Evolutionary conservation across 2,113 vertebrate genomes (phyloP).

Genomic region (Indri indri): DNA sequence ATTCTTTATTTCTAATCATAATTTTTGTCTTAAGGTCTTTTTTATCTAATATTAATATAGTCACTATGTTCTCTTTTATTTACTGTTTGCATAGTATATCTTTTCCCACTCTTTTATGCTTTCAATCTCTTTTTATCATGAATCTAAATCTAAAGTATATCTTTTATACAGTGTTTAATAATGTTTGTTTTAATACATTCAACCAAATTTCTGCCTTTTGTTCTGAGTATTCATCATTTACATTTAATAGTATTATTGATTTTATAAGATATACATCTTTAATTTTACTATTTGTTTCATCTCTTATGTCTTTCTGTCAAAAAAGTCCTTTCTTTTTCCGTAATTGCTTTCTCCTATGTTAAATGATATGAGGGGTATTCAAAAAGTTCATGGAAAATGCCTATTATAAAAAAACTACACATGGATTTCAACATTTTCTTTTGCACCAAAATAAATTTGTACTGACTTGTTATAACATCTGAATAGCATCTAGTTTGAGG

Average conservation of each 20-base stretch:
- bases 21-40: neutral
- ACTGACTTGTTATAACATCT: too few species aligned
- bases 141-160: neutral
- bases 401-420: too few species aligned
- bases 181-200: neutral
- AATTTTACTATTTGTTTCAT: neutral
- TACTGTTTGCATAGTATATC: neutral
- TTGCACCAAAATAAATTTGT: too few species aligned
- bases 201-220: neutral
- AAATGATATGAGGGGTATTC: too few species aligned
- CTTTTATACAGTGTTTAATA: neutral
- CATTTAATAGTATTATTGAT: neutral
- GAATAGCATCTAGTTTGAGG: too few species aligned
- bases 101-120: neutral
- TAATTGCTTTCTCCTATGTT: neutral
- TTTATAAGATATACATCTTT: neutral
- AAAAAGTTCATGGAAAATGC: too few species aligned
- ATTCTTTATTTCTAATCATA: neutral
- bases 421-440: too few species aligned
- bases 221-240: neutral
- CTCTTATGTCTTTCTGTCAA: neutral
- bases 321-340: neutral
- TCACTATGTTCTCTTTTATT: neutral
- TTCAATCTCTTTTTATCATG: neutral
- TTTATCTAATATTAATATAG: neutral